These are phyloP conservation scores for Pantala flavescens DNA, from an alignment of 1,140 invertebrate genomes.

Conservation along the genomic window DNA sequence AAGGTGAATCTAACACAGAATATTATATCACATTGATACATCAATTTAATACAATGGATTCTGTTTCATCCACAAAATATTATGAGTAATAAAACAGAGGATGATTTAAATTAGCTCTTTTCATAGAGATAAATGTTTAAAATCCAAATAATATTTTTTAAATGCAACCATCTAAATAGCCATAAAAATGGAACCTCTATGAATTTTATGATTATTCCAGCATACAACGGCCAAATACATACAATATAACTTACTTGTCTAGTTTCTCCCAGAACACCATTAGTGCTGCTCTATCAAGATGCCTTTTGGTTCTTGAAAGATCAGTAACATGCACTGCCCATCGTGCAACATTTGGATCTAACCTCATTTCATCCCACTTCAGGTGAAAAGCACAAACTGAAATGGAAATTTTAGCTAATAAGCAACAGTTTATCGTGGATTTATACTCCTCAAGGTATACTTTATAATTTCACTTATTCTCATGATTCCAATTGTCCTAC, in stretches of 20 bases:
- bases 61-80: no score
- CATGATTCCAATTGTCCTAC: constrained; percentile 8
- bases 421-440: constrained; percentile 6
- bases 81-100: no score
- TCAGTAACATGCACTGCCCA: constrained; percentile 93
- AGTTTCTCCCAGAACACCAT: constrained; percentile 96
- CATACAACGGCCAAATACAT: no score
- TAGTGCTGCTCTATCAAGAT: constrained; percentile 90
- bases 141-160: no score
- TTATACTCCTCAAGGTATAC: neutral
- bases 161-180: no score
- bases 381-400: constrained; percentile 94
- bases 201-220: no score
- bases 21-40: no score
- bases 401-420: constrained; percentile 27
- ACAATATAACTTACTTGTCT: constrained; percentile 62
- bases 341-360: constrained; percentile 87
- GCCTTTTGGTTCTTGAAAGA: constrained; percentile 83
- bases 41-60: no score
- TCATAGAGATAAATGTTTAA: no score
- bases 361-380: constrained; percentile 90
- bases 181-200: no score
- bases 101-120: no score
- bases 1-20: neutral
- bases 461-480: neutral